phyloP scores from a whole-genome alignment of 2,888 invertebrate species.

The Callyntrura guangdongensis region DNA sequence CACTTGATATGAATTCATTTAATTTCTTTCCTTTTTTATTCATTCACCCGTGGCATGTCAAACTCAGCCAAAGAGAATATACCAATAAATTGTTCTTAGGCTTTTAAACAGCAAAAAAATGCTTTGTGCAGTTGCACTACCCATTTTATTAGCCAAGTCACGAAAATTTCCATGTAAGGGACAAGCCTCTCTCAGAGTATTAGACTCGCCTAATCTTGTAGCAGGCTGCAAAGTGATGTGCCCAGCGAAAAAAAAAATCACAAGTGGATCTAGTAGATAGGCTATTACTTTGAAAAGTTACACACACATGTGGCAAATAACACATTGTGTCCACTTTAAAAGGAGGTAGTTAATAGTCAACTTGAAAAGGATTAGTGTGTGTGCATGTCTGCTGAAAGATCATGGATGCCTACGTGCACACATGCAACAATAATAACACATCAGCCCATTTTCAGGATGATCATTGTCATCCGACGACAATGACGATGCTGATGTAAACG shows the following conservation, averaged over 20 bases:
- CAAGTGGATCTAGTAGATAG: neutral
- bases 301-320: neutral
- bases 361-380: constrained; percentile 4
- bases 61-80: neutral
- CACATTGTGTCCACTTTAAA: neutral
- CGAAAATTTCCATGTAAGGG: constrained; percentile 62
- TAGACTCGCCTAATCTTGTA: too few species aligned
- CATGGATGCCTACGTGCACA: neutral
- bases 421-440: neutral
- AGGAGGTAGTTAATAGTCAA: constrained; percentile 19
- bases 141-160: constrained; percentile 43
- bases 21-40: neutral
- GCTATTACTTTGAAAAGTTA: too few species aligned
- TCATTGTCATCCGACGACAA: neutral
- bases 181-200: neutral
- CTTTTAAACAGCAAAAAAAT: neutral
- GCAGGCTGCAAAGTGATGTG: neutral
- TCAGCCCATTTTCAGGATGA: neutral
- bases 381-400: neutral
- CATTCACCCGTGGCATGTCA: constrained; percentile 47
- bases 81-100: neutral
- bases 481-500: too few species aligned
- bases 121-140: neutral
- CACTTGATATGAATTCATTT: constrained; percentile 12
- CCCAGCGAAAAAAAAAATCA: neutral